Conservation (phyloP, 64 coral and sea anemone species). For the Stichodactyla helianthus region DNA sequence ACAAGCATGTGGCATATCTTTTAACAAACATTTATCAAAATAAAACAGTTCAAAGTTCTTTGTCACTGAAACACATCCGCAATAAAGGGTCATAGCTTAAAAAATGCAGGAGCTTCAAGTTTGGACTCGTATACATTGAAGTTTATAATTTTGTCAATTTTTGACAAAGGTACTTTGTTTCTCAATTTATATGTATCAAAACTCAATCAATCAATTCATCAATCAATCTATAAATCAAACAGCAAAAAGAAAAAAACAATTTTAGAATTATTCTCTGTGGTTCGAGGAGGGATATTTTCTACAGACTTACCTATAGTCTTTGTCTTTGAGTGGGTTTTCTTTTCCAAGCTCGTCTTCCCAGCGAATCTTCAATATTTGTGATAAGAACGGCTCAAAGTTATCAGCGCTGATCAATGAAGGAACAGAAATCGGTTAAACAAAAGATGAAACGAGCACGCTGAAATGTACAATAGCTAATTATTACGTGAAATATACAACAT, state of each 20-base stretch:
- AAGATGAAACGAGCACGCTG: background rate
- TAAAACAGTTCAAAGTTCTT: constrained; percentile 5
- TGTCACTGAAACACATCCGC: background rate
- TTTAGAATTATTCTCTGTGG: background rate
- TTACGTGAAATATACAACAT: constrained; percentile 4
- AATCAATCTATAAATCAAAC: background rate
- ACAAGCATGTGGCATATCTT: background rate
- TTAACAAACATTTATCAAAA: constrained; percentile 8
- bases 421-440: background rate
- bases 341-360: constrained; percentile 91
- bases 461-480: background rate
- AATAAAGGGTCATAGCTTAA: background rate
- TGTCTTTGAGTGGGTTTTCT: constrained; percentile 71
- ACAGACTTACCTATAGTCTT: constrained; percentile 66
- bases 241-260: background rate
- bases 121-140: background rate
- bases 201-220: background rate
- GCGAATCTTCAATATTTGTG: constrained; percentile 95
- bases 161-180: background rate
- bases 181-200: background rate
- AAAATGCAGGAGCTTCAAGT: background rate
- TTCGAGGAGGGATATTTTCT: background rate
- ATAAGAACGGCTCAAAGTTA: constrained; percentile 90
- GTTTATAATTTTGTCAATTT: background rate
- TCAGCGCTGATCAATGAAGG: constrained; percentile 68